Evolutionary conservation across 1,140 invertebrate genomes (phyloP).

Genomic region (Sinonovacula constricta): DNA sequence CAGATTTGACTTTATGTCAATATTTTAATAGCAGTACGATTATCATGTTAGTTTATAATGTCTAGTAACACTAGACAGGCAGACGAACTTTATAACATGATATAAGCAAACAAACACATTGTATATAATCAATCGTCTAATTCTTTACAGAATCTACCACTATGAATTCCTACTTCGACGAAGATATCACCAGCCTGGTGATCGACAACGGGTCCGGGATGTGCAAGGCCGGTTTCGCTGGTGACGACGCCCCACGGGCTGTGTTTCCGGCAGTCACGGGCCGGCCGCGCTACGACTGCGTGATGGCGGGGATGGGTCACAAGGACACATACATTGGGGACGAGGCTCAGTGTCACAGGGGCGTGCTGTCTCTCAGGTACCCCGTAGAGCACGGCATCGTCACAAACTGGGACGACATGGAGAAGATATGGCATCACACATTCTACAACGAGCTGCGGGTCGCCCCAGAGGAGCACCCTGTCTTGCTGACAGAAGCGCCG

Average conservation of each 20-base stretch:
- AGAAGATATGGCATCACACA: conserved; percentile 84
- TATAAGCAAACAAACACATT: too few relatives aligned
- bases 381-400: conserved; percentile 81
- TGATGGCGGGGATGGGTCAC: conserved; percentile 24
- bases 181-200: conserved; percentile 91
- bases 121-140: too few relatives aligned
- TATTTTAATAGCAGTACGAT: too few relatives aligned
- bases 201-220: conserved; percentile 94
- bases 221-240: conserved; percentile 95
- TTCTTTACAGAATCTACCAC: too few relatives aligned
- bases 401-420: conserved; percentile 96
- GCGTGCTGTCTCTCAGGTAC: conserved; percentile 79
- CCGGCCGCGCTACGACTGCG: conserved; percentile 85
- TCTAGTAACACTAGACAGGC: too few relatives aligned
- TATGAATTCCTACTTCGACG: too few relatives aligned
- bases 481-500: conserved; percentile 73
- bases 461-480: conserved; percentile 76
- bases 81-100: too few relatives aligned
- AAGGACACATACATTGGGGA: conserved; percentile 78
- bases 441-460: conserved; percentile 92
- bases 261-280: conserved; percentile 93
- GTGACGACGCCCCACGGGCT: conserved; percentile 91
- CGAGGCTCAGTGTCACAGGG: conserved; percentile 85
- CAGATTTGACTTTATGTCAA: too few relatives aligned
- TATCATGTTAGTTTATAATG: too few relatives aligned